Base-by-base conservation (phyloP, 1,140 invertebrate genomes). In the Copidosoma floridanum region DNA sequence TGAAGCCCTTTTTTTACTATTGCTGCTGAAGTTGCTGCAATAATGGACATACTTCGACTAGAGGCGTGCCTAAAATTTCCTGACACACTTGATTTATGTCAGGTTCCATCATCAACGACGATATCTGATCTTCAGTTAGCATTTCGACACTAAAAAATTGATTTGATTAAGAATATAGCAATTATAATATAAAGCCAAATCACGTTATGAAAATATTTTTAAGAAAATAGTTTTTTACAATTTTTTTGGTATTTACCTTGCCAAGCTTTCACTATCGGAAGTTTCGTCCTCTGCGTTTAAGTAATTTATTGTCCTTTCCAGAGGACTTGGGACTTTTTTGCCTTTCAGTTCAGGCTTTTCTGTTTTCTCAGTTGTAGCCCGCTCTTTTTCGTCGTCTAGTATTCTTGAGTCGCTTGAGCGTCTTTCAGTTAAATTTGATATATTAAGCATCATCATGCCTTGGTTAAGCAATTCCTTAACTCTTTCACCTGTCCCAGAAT, bases 51-150 rank as follows among this genome's bases (percentile, higher is more conserved):
- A 84, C 78, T 70, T 84, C 82, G n/a, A 80, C 73, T 50, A 84
- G 73, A 20, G 81, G 82, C 23, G 82, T 83, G 21, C 85, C 85
- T 29, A 88, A 77, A 24, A 89, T 80, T 54, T 87, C 81, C 69
- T 88, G 85, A 74, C 86, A 88, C 2, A 87, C 87, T 57, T 85
- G 84, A 65, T 88, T 85, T 44, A 89, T 78, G 41, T 89, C 87
- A 16, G 84, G 86, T 73, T 92, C 89, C 75, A 91, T 78, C 85
- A 91, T 92, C 18, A 92, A 76, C 7, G 87, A 89, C 21, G 87
- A 86, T 65, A 93, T 91, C 68, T 92, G 89, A 65, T 92, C 90
- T 73, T 93, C 91, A 44, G 88, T 90, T 37, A 93, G 76, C 85
- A 91, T 92, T 75, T 90, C 89, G 72, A 89, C 84, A 69, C 90